Base-by-base conservation (phyloP, 2,888 invertebrate species). In the Tetropium fuscum region DNA sequence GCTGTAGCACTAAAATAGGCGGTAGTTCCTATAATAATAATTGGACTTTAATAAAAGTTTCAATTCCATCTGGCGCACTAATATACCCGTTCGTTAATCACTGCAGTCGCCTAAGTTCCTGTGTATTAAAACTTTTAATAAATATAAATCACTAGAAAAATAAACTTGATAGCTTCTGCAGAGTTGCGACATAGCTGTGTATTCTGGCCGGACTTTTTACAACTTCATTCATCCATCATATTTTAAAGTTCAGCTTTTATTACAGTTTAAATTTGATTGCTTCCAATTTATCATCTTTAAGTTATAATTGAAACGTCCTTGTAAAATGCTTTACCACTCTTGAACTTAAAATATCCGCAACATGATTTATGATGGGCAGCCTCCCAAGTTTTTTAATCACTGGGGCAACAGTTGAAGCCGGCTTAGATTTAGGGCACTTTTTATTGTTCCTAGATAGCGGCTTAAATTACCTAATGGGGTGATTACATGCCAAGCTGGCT, bases 201-300 rank as follows among this genome's bases (percentile, higher is more conserved):
- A 16, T 16, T 61, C 56, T 53, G 48, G 43, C 55, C 30, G 53
- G 56, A 56, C 64, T 59, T 55, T 55, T 58, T 47, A 60, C 66
- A 64, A 64, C 62, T 64, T 49, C 36, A 58, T 67, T 48, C 66
- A 67, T 67, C 64, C 45, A 64, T 67, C 64, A 64, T 67, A 63
- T 64, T 64, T 58, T 57, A 59, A 60, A 60, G 54, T 61, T 49
- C 32, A 40, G 61, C 64, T 64, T 67, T 68, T 68, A 68, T 65
- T 63, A 64, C 63, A 63, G 63, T 63, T 65, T 62, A 63, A 54
- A 67, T 70, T 68, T 68, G 68, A 70, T 65, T 65, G 66, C 56
- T 45, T 40, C 64, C 67, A 66, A 72, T 71, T 72, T 69, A 72
- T 72, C 72, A 71, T 70, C 66, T 69, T 69, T 67, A 63, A 68